Base-by-base conservation (phyloP, 2,797 vertebrate species). In the Gallinago stenura region DNA sequence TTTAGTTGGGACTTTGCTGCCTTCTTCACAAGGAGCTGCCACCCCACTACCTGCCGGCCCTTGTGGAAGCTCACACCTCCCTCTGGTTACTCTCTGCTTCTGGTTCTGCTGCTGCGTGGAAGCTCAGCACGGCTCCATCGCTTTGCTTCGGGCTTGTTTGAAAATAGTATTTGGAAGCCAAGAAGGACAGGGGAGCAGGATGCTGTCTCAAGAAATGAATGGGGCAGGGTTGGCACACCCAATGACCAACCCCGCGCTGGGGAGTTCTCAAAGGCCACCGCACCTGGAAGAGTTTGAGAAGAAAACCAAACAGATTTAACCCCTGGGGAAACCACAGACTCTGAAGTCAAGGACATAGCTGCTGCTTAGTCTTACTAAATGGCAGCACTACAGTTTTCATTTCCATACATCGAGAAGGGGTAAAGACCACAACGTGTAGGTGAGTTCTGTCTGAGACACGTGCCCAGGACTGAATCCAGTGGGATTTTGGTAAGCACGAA, bases 71-170 rank as follows among this genome's bases (percentile, higher is more conserved):
- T 66, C 41, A 4, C 12, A 26, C 33, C 50, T 64, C 48, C n/a
- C 6, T 15, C 26, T 21, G 30, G 62, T 39, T 60, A 10, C 31
- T 26, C 58, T 68, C 33, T 89, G 37, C 33, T 72, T 31, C 66
- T 68, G 15, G 15, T 46, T 51, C 45, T 46, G n/a, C 5, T 16
- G 13, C 28, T 35, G 0, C 0, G 0, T 12, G 31, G 57, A 65
- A 78, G 22, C 33, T 39, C 70, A 66, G 33, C 22, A 46, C 7
- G 1, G 39, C 33, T 54, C 1, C 0, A 7, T 51, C 41, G 31
- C 76, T 75, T 50, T 41, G 7, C n/a, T 24, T 39, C 9, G 12
- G 70, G 41, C 10, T 54, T 48, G 85, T 56, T 51, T 22, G 54
- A 46, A 72, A 75, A 39, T 7, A 2, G 1, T 12, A 28, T 43